These are phyloP conservation scores for Ictalurus punctatus DNA, from an alignment of 2,113 vertebrate genomes.

Conservation along the genomic window DNA sequence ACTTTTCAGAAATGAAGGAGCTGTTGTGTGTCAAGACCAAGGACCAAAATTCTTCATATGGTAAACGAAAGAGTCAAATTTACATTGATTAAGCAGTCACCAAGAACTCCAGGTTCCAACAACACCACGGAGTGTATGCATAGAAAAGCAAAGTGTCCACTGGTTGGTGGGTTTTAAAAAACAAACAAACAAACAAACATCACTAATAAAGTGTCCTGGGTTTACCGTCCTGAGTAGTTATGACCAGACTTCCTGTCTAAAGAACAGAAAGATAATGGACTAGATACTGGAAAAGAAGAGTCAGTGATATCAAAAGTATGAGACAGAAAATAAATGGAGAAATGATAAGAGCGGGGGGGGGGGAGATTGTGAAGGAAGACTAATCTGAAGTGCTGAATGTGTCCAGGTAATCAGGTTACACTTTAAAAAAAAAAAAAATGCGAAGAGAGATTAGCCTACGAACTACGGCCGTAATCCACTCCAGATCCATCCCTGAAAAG, in stretches of 20 bases:
- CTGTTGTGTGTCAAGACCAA: neutral
- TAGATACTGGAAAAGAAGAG: neutral
- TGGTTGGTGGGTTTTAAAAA: neutral
- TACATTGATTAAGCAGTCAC: neutral
- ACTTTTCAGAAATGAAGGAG: neutral
- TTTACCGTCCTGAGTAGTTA: neutral
- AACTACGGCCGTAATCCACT: constrained; percentile 37
- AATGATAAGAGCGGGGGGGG: neutral
- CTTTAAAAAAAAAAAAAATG: constrained; percentile 2
- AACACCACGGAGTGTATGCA: neutral
- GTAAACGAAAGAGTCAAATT: neutral
- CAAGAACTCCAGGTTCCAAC: too few relatives aligned
- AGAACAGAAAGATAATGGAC: neutral
- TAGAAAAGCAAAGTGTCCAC: neutral
- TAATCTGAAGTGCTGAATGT: constrained; percentile 14
- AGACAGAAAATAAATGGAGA: constrained; percentile 13
- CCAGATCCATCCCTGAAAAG: constrained; percentile 36
- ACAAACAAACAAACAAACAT: neutral
- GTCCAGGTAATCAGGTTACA: constrained; percentile 31
- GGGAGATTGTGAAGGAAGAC: constrained; percentile 12
- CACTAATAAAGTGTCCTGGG: neutral
- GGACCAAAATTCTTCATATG: neutral
- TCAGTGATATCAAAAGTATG: constrained; percentile 4
- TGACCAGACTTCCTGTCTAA: neutral
- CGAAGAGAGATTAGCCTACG: constrained; percentile 41